Conservation (phyloP, 2,888 invertebrate genomes). For the Tinea pellionella region DNA sequence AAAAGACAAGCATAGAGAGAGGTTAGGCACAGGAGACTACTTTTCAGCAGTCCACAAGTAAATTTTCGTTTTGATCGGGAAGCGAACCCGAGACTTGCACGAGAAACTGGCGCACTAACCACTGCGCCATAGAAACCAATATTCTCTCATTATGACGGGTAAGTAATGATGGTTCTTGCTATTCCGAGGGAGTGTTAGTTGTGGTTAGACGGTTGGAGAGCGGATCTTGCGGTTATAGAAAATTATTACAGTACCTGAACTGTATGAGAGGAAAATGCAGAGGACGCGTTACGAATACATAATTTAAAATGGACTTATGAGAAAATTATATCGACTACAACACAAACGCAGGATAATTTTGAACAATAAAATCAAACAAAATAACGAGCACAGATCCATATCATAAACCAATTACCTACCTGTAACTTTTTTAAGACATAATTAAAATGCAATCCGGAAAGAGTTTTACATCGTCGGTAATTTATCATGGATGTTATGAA, state of each 20-base stretch:
- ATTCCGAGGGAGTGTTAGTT: not conserved
- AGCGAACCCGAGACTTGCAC: too few species aligned
- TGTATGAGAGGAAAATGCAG: not conserved
- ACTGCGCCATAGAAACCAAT: too few species aligned
- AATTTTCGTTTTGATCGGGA: too few species aligned
- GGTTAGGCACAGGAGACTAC: too few species aligned
- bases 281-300: not conserved
- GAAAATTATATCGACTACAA: not conserved
- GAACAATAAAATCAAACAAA: not conserved
- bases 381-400: not conserved
- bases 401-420: not conserved
- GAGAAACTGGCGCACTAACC: too few species aligned
- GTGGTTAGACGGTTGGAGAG: not conserved
- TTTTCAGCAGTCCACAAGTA: too few species aligned
- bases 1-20: too few species aligned
- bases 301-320: not conserved
- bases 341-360: not conserved
- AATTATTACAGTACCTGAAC: not conserved
- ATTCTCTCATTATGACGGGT: too few species aligned
- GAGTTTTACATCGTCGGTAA: not conserved
- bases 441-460: not conserved
- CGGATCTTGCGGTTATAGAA: constrained; percentile 2
- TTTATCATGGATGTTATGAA: constrained; percentile 11
- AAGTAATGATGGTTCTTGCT: not conserved
- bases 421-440: not conserved